Evolutionary conservation across 2,797 vertebrate genomes (phyloP), one percentile per base, ranked within the genome.

Genomic region (Dendrocincla fuliginosa): DNA sequence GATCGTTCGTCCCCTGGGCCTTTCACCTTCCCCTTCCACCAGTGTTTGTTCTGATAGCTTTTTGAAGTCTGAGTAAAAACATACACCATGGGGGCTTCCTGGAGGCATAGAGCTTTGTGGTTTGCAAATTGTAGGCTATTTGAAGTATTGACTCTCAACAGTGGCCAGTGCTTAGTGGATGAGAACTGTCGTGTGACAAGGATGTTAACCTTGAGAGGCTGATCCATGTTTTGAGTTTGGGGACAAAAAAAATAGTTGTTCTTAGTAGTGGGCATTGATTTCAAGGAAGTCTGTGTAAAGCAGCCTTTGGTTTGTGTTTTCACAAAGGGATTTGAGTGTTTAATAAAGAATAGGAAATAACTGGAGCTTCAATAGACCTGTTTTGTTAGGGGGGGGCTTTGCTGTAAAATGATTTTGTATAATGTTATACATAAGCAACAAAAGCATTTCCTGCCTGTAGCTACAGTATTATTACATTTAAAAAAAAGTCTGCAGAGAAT

Each of bases 271-370:
- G 55, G 70, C 82, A 79, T 94, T 94, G 94, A 95, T 91, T 95
- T 96, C 83, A 95, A 92, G 91, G 94, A 92, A 89, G 91, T 93
- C 63, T 73, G 41, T 64, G 65, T 76, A 69, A 89, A 92, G 52
- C 30, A 35, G 46, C 30, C 77, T 76, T 94, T 86, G 80, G 93
- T 73, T 94, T 79, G 69, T 96, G 93, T 94, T 95, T 95, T 92
- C 85, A 90, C 87, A 92, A 90, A 90, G 89, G 47, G 27, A 69
- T 94, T 91, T 91, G 55, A 49, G 57, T 94, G 87, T 92, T 95
- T 94, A 92, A 76, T 90, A 90, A 94, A 90, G 74, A 80, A 60
- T 93, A 86, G 94, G 92, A 96, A 96, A 95, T 95, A 94, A 91
- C 92, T 87, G 74, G 57, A 84, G 73, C 91, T 92, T 97, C 92